Percentiles rank a stretch among this genome's conserved stretches.
Conservation (phyloP, 1,140 invertebrate species). For the Drosophila albomicans region DNA sequence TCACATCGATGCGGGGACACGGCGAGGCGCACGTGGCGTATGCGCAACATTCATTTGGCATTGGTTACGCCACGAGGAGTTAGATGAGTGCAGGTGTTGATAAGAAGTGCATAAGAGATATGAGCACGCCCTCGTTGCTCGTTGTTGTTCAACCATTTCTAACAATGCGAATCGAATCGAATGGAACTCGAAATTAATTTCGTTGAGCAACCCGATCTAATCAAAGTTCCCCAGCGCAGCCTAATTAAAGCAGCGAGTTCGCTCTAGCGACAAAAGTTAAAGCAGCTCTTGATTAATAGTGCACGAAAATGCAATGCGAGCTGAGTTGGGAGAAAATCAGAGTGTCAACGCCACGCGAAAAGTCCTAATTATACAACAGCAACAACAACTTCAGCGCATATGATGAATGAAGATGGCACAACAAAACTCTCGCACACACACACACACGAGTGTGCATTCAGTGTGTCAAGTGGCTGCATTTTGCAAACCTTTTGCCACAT, state of each 20-base stretch:
- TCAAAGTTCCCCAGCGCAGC: not conserved
- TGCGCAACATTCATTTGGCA: constrained; percentile 31
- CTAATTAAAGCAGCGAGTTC: not conserved
- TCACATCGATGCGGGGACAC: constrained; percentile 1
- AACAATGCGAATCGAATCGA: not conserved
- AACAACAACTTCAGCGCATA: constrained; percentile 25
- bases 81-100: not conserved
- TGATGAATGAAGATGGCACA: constrained; percentile 60
- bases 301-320: constrained; percentile 29
- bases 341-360: constrained; percentile 43
- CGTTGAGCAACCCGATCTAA: not conserved
- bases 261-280: not conserved
- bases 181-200: not conserved
- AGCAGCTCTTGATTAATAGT: constrained; percentile 38
- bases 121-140: not conserved
- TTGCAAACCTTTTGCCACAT: constrained; percentile 48
- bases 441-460: constrained; percentile 19
- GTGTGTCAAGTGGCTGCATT: constrained; percentile 63
- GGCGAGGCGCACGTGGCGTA: constrained; percentile 25
- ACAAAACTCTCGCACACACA: constrained; percentile 17
- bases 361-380: constrained; percentile 50
- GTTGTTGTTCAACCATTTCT: not conserved
- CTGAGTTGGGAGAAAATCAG: constrained; percentile 4
- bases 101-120: constrained; percentile 7
- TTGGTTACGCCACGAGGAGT: not conserved